Evolutionary conservation across 35 echinoderm and acorn worm species (phyloP), one percentile per base, ranked within the genome.

Genomic region (Stichopus chloronotus): DNA sequence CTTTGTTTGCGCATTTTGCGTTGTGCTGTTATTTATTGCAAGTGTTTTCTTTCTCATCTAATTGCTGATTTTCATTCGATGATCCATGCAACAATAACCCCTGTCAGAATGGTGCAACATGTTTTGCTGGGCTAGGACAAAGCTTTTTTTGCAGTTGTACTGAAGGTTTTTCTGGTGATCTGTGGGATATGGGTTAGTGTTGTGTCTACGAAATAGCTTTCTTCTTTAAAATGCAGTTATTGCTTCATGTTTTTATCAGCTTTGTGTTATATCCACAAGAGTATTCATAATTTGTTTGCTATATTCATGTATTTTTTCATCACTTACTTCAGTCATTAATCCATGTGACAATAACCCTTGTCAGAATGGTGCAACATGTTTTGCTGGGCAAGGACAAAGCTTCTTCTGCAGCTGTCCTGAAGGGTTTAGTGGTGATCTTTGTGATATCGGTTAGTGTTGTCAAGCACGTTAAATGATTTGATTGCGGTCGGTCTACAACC

Each of bases 311-410:
- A 61, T 61, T 61, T 61, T 14, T 10, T 61, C 59, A 61, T 61
- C 14, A 61, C 8, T 61, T 61, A 8, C 8, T 61, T 61, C 21
- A 59, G 59, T 87, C 9, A n/a, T n/a, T n/a, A n/a, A n/a, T n/a
- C n/a, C n/a, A n/a, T n/a, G n/a, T n/a, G n/a, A n/a, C n/a, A n/a
- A n/a, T n/a, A n/a, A n/a, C n/a, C n/a, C n/a, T n/a, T n/a, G n/a
- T n/a, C n/a, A n/a, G n/a, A 88, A 88, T 63, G 85, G 85, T 17
- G 85, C 55, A 11, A 88, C 85, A 5, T 88, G 85, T 14, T n/a
- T 63, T 11, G 54, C 58, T 43, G 20, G 55, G 16, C 24, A 17
- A 22, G 57, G 21, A 52, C 22, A 19, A 16, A 63, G 21, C 8
- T 88, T 88, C 14, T 6, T 63, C 25, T 88, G 85, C 25, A 20